Evolutionary conservation across 1,140 invertebrate genomes (phyloP).

Genomic region (Thaumetopoea pityocampa): DNA sequence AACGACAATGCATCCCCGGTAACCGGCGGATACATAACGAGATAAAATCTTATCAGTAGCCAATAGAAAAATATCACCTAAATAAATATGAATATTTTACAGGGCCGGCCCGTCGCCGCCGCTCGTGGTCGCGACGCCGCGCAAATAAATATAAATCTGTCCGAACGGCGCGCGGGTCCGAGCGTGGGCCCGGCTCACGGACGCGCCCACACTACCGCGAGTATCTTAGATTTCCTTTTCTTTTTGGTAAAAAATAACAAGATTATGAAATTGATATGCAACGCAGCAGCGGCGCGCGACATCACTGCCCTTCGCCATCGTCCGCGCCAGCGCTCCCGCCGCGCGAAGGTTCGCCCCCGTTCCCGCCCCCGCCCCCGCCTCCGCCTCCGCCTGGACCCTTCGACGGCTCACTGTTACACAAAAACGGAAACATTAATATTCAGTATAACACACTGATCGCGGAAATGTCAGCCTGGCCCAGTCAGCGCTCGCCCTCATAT

Average conservation of each 20-base stretch:
- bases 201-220: slow-evolving; percentile 9
- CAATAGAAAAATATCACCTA: slow-evolving; percentile 75
- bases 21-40: slow-evolving; percentile 53
- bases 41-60: slow-evolving; percentile 72
- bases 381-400: slow-evolving; percentile 23
- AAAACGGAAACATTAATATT: slow-evolving; percentile 6
- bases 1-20: slow-evolving; percentile 44
- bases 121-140: slow-evolving; percentile 16
- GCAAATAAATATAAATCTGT: slow-evolving; percentile 31
- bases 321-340: slow-evolving; percentile 22
- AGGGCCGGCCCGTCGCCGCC: slow-evolving; percentile 30
- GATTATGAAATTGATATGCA: slow-evolving; percentile 58
- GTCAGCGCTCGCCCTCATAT: no score
- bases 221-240: slow-evolving; percentile 34
- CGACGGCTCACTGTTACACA: slow-evolving; percentile 39
- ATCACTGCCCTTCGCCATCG: slow-evolving; percentile 41
- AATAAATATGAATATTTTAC: slow-evolving; percentile 68
- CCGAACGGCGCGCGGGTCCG: slow-evolving; percentile 12
- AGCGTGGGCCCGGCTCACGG: slow-evolving; percentile 4
- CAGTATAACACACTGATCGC: no score
- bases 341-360: slow-evolving; percentile 11
- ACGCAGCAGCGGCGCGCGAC: slow-evolving; percentile 29
- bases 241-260: slow-evolving; percentile 66
- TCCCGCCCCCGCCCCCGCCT: slow-evolving; percentile 10
- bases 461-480: no score